These are phyloP conservation scores for Coilia nasus DNA, from an alignment of 2,797 vertebrate species.

Conservation along the genomic window DNA sequence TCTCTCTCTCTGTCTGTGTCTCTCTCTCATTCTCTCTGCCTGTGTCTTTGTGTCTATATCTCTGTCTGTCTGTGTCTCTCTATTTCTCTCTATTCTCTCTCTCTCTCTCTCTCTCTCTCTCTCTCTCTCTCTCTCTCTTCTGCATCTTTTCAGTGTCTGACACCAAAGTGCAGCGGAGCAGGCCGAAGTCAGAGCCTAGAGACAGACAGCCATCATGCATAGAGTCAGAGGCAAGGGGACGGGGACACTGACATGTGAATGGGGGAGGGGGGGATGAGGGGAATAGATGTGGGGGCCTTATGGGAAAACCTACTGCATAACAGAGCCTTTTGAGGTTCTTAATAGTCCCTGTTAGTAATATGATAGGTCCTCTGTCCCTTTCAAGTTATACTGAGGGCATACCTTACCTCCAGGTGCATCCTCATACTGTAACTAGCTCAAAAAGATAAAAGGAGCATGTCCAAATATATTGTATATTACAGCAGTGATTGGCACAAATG, in stretches of 20 bases:
- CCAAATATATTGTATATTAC: too few relatives aligned
- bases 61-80: too few relatives aligned
- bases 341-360: not conserved
- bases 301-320: too few relatives aligned
- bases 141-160: constrained; percentile 53
- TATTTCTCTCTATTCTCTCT: not conserved
- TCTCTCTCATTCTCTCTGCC: too few relatives aligned
- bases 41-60: not conserved
- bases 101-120: not conserved
- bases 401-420: too few relatives aligned
- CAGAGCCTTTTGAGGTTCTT: not conserved
- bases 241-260: not conserved
- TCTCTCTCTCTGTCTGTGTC: too few relatives aligned
- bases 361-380: too few relatives aligned
- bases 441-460: too few relatives aligned
- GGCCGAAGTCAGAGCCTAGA: constrained; percentile 58
- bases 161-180: constrained; percentile 54
- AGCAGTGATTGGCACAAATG: too few relatives aligned
- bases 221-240: constrained; percentile 61
- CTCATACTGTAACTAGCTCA: too few relatives aligned
- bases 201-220: constrained; percentile 54
- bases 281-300: not conserved
- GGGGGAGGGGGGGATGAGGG: not conserved
- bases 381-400: too few relatives aligned
- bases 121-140: not conserved